Conservation (phyloP, 2,113 vertebrate species). For the Heptranchias perlo region DNA sequence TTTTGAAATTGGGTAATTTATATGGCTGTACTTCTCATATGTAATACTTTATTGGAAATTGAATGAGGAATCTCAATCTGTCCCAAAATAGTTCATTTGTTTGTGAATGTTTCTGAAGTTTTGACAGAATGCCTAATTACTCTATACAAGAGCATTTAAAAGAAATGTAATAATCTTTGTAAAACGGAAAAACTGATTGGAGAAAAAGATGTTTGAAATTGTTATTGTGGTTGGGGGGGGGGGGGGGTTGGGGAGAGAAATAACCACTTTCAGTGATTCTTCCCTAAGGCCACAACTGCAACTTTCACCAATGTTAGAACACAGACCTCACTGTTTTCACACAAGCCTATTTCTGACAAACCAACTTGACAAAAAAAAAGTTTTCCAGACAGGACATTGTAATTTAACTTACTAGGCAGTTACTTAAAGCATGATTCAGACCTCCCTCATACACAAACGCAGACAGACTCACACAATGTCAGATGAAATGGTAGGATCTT, state of each 20-base stretch:
- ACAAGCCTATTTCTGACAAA: not conserved
- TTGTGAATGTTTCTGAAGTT: not conserved
- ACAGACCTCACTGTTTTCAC: not conserved
- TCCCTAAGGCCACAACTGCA: not conserved
- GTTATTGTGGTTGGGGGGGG: not conserved
- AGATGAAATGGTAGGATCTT: conserved; percentile 3
- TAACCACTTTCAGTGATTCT: not conserved
- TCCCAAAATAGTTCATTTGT: not conserved
- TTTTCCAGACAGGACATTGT: not conserved
- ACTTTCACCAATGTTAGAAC: not conserved
- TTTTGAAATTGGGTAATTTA: not conserved
- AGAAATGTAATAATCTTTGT: not conserved
- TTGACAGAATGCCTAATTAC: not conserved
- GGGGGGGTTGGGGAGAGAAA: not conserved
- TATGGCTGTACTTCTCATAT: not conserved
- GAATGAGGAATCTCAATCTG: not conserved
- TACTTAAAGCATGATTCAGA: conserved; percentile 1
- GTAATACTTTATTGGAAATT: not conserved
- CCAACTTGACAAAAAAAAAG: not conserved
- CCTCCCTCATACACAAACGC: conserved; percentile 26
- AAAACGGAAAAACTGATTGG: not conserved
- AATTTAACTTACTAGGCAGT: conserved; percentile 5
- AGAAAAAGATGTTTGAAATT: not conserved
- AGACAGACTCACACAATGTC: not conserved
- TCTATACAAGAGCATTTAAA: too few species aligned